Evolutionary conservation across 2,888 invertebrate species (phyloP).

Genomic region (Eilema griseolum): DNA sequence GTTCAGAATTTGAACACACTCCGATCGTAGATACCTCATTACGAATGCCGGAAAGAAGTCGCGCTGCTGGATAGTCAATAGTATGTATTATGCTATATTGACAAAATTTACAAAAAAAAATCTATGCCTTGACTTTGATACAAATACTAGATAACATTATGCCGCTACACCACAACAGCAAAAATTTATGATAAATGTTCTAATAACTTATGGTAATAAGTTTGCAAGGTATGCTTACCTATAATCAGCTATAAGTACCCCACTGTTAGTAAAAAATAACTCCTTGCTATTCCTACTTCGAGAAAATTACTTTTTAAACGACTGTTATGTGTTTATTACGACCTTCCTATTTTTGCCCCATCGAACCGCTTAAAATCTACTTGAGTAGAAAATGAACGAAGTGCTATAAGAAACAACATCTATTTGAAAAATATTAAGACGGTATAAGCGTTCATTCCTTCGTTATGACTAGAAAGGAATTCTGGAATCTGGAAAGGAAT

Average conservation of each 20-base stretch:
- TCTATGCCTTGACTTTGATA: too few relatives aligned
- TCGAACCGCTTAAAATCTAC: constrained; percentile 32
- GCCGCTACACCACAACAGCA: too few relatives aligned
- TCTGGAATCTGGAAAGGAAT: constrained; percentile 33
- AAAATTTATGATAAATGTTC: too few relatives aligned
- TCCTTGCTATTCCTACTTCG: not conserved
- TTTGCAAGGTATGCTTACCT: not conserved
- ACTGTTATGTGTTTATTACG: constrained; percentile 17
- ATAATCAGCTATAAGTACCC: not conserved
- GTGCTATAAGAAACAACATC: constrained; percentile 32
- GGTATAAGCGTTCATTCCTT: constrained; percentile 36
- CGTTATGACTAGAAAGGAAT: constrained; percentile 43
- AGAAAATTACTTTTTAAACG: constrained; percentile 13
- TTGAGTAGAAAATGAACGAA: constrained; percentile 31
- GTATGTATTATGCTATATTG: too few relatives aligned
- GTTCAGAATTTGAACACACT: too few relatives aligned
- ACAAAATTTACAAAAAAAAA: too few relatives aligned
- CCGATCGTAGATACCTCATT: too few relatives aligned
- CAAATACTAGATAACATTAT: too few relatives aligned
- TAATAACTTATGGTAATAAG: too few relatives aligned
- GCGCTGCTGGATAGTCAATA: too few relatives aligned
- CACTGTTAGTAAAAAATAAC: not conserved
- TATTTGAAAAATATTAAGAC: constrained; percentile 44
- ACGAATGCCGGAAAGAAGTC: too few relatives aligned
- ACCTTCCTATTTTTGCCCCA: constrained; percentile 12